Evolutionary conservation across 2,888 invertebrate genomes (phyloP), one percentile per base, ranked within the genome.

Genomic region (Cremastobaeus sp.): DNA sequence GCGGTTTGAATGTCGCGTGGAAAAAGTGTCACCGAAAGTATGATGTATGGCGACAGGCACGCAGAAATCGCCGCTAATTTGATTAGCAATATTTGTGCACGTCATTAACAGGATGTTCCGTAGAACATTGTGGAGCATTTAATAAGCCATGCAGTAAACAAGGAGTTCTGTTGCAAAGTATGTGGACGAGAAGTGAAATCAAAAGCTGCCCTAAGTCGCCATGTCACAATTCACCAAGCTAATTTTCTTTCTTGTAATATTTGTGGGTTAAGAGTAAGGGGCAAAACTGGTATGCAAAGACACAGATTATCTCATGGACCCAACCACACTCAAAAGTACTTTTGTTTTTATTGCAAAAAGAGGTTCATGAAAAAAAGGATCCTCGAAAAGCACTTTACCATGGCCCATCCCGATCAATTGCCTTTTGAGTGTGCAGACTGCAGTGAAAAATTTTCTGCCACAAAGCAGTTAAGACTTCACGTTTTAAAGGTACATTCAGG

Each of bases 51-150:
- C 25, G 55, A 66, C 48, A 55, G 25, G 34, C 9, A 35, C 2
- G 20, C 57, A 52, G 45, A 60, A 66, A 55, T 48, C 14, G 47
- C 30, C 15, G 62, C 39, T 55, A 66, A 66, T 66, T 62, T 55
- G 62, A 66, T 66, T 60, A 73, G 65, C 35, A 35, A 54, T 62
- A 54, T 60, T 60, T 72, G 55, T 73, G 60, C 60, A 48, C 72
- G 35, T 66, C 66, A 55, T 72, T 72, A 66, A 52, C 59, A 20
- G 50, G 48, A 18, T 21, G 54, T 35, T 47, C 32, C 47, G 59
- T 43, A 30, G 66, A 66, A 59, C 66, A 50, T n/a, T n/a, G 2
- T 30, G n/a, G 11, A 11, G 0, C 57, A 57, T 12, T 2, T 57
- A 15, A 57, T 43, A 34, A 57, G 34, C 18, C 57, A 57, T 17